Evolutionary conservation across 2,113 vertebrate species (phyloP), one percentile per base, ranked within the genome.

Genomic region (Corythoichthys intestinalis): DNA sequence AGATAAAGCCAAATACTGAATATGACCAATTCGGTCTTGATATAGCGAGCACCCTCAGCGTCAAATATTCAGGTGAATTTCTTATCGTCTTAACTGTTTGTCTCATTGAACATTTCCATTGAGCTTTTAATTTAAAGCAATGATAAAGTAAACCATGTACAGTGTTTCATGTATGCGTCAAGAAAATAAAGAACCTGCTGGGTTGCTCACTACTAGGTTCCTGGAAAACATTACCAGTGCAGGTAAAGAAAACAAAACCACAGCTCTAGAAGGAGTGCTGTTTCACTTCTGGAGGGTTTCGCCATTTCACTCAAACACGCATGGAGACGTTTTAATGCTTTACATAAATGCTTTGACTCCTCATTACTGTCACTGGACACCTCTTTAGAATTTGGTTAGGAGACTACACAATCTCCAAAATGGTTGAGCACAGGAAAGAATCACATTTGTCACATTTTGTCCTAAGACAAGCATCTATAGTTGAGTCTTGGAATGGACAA

Each of bases 261-360:
- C 5, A 64, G 69, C 67, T 66, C 12, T 65, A 62, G 38, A 63
- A 66, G 69, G 71, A 83, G 71, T 70, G 78, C 44, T 56, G 58
- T 74, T 46, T 60, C 57, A 81, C 72, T 71, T 78, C 59, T 20
- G 75, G 70, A 57, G 67, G 77, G 75, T 65, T 78, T 39, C 72
- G 69, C 87, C 85, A 85, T 90, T 90, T 91, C 87, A 77, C 75
- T 92, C 90, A 86, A 91, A 92, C 88, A 72, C 88, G 84, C 84
- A 1, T 54, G 83, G 79, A 87, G 84, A 83, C 73, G 76, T 74
- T 13, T 34, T 63, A 75, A 84, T 62, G 13, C 39, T 44, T 62
- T 44, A 44, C 39, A 46, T 17, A 63, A 63, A 63, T 63, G 2
- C 11, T 34, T n/a, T 11, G 44, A 47, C 41, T 47, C 7, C 34